phyloP scores from a whole-genome alignment of 2,113 vertebrate species.

The Tamias sibiricus region DNA sequence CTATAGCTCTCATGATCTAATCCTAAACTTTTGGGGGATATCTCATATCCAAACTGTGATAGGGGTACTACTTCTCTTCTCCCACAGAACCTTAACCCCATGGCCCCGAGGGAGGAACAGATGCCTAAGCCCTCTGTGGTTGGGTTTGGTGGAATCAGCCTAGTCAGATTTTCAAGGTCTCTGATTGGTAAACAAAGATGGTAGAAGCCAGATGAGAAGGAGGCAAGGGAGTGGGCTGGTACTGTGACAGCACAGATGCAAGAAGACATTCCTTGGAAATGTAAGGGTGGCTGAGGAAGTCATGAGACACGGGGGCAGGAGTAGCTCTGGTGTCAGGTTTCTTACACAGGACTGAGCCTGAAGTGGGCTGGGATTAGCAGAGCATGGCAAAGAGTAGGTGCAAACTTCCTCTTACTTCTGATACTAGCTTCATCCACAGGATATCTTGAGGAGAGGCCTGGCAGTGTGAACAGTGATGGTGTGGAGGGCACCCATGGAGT shows the following conservation, averaged over 20 bases:
- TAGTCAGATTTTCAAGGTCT: fast-evolving
- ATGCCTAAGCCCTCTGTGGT: not conserved
- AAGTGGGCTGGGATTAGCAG: not conserved
- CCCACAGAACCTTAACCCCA: not conserved
- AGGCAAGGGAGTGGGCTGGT: not conserved
- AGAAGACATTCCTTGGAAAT: not conserved
- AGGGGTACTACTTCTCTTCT: not conserved
- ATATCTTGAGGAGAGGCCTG: not conserved
- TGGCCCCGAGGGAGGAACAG: not conserved
- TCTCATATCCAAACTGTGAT: too few relatives aligned
- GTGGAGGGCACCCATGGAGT: too few relatives aligned
- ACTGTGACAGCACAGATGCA: fast-evolving
- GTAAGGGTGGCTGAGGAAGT: not conserved
- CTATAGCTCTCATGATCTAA: too few relatives aligned
- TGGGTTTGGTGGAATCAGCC: not conserved
- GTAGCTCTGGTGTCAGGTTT: not conserved
- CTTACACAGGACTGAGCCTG: not conserved
- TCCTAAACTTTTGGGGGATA: too few relatives aligned
- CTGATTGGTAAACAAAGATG: not conserved
- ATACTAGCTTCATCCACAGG: too few relatives aligned
- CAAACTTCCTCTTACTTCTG: not conserved
- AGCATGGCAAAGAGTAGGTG: not conserved
- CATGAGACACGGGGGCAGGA: too few relatives aligned
- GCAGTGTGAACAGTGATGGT: too few relatives aligned
- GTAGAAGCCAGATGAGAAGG: not conserved